A percentile compares a stretch with the other conserved stretches of the same genome.
Conservation (phyloP, 2,113 vertebrate species). For the Phalacrocorax pelagicus region DNA sequence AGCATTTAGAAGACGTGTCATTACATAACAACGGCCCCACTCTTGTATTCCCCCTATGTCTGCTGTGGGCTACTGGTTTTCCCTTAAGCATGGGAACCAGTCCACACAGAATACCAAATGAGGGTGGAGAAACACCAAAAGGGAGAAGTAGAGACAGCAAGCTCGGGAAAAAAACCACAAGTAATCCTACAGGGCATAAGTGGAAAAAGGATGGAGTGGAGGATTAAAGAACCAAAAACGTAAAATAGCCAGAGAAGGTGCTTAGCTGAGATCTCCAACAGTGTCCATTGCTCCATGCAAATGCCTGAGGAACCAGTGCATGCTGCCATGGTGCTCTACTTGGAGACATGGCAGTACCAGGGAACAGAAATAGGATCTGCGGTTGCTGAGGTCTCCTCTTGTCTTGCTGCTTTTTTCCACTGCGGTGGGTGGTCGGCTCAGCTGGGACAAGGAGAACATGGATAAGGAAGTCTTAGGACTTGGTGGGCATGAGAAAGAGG, state of each 20-base stretch:
- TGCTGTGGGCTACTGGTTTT: neutral
- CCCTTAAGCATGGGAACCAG: neutral
- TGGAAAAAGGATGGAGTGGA: neutral
- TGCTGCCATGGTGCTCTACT: neutral
- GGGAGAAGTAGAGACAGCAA: neutral
- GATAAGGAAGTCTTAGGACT: neutral
- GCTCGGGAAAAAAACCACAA: neutral
- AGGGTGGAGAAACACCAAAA: neutral
- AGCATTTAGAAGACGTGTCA: neutral
- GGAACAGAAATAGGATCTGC: neutral
- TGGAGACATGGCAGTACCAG: neutral
- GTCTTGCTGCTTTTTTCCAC: neutral
- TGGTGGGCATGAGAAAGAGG: neutral
- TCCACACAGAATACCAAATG: neutral
- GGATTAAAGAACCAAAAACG: neutral
- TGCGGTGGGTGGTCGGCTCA: fast-evolving
- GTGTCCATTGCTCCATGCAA: neutral
- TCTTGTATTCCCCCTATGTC: neutral
- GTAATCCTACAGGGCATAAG: neutral
- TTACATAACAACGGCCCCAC: neutral
- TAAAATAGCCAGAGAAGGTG: neutral
- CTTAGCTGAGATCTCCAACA: neutral
- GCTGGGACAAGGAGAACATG: neutral
- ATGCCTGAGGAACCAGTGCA: neutral
- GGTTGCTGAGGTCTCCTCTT: neutral